These are phyloP conservation scores for Melinaea marsaeus DNA, from an alignment of 2,888 invertebrate genomes.

Conservation along the genomic window DNA sequence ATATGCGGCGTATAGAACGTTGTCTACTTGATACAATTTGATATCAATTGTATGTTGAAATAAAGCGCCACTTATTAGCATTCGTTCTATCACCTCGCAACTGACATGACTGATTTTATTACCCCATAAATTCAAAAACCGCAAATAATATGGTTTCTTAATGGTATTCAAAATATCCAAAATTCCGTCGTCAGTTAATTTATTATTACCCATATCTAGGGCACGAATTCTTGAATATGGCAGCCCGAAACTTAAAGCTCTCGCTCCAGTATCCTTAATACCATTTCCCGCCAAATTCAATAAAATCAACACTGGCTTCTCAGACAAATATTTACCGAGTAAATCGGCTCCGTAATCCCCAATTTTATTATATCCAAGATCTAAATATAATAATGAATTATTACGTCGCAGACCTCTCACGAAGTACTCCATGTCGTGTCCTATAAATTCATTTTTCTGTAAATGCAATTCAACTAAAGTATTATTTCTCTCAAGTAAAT, in stretches of 20 bases:
- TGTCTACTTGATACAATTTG: slow-evolving; percentile 57
- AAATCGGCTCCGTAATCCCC: slow-evolving; percentile 78
- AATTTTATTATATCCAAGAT: slow-evolving; percentile 79
- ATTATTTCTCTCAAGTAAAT: slow-evolving; percentile 55
- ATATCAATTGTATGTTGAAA: slow-evolving; percentile 65
- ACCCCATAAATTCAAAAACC: slow-evolving; percentile 67
- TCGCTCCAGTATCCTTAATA: slow-evolving; percentile 77
- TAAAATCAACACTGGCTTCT: slow-evolving; percentile 66
- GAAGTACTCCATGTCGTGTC: slow-evolving; percentile 79
- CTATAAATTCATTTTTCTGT: slow-evolving; percentile 78
- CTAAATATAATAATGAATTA: slow-evolving; percentile 73
- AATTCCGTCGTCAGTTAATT: slow-evolving; percentile 73
- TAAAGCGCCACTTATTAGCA: slow-evolving; percentile 55
- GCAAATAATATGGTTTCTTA: slow-evolving; percentile 68
- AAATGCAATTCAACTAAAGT: slow-evolving; percentile 75
- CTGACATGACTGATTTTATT: slow-evolving; percentile 62
- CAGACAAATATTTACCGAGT: slow-evolving; percentile 73
- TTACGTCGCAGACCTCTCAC: slow-evolving; percentile 72
- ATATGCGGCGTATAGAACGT: slow-evolving; percentile 54
- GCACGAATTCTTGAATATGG: slow-evolving; percentile 78
- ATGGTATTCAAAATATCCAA: slow-evolving; percentile 74
- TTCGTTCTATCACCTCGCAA: slow-evolving; percentile 58
- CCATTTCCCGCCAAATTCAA: slow-evolving; percentile 77
- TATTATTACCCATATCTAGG: slow-evolving; percentile 77
- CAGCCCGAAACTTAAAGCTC: slow-evolving; percentile 73